Percentiles rank a stretch among this genome's conserved stretches.
phyloP scores from a whole-genome alignment of 2,888 invertebrate species.

The Eucera pruinosa region DNA sequence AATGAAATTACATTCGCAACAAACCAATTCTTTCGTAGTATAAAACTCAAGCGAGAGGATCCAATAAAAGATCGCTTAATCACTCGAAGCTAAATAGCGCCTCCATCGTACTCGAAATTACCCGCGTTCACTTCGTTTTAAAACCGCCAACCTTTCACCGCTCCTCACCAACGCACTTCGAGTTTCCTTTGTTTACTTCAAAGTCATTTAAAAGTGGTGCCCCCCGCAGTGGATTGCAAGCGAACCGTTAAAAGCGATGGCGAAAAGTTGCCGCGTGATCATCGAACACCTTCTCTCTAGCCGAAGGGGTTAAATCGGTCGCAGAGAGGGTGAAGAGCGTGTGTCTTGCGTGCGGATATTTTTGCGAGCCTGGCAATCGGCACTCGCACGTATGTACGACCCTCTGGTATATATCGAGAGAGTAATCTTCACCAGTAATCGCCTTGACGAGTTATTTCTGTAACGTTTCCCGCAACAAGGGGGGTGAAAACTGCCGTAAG shows the following conservation, averaged over 20 bases:
- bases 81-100: not conserved
- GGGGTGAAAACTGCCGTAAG: slow-evolving; percentile 55
- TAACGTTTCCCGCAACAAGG: slow-evolving; percentile 56
- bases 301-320: slow-evolving; percentile 59
- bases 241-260: slow-evolving; percentile 42
- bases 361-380: slow-evolving; percentile 56
- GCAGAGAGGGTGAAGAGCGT: slow-evolving; percentile 33
- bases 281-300: slow-evolving; percentile 39
- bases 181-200: slow-evolving; percentile 40
- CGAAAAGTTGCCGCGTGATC: slow-evolving; percentile 47
- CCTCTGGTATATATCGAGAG: slow-evolving; percentile 50
- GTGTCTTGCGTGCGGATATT: slow-evolving; percentile 51
- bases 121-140: not conserved
- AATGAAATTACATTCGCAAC: no score
- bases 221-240: slow-evolving; percentile 16
- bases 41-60: no score
- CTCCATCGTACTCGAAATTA: not conserved
- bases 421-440: slow-evolving; percentile 60
- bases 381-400: slow-evolving; percentile 44
- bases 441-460: slow-evolving; percentile 65
- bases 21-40: no score
- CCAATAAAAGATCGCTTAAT: not conserved
- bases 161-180: not conserved
- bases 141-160: not conserved
- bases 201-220: slow-evolving; percentile 47